phyloP scores from a whole-genome alignment of 2,888 invertebrate genomes.

The Nephrotoma guestfalica region DNA sequence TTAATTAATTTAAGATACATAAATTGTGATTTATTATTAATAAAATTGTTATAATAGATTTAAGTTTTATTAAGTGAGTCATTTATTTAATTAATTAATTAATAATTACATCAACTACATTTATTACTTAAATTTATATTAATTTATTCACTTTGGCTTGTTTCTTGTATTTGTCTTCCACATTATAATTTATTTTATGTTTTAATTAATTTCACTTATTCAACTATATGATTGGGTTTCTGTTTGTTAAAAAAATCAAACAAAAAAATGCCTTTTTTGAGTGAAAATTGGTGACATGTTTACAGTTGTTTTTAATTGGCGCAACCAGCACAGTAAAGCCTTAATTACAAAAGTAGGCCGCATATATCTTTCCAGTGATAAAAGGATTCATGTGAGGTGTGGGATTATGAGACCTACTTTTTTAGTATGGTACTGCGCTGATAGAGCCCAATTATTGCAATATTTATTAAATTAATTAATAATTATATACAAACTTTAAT shows the following conservation, averaged over 20 bases:
- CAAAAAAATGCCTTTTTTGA: background rate
- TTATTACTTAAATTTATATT: background rate
- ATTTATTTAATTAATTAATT: background rate
- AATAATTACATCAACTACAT: background rate
- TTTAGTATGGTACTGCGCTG: too few relatives aligned
- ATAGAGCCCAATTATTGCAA: background rate
- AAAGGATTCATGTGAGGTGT: too few relatives aligned
- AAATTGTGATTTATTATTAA: background rate
- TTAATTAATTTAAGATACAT: background rate
- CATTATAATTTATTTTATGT: background rate
- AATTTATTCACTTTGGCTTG: background rate
- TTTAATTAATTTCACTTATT: background rate
- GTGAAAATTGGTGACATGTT: background rate
- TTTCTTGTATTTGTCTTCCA: background rate
- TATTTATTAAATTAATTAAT: background rate
- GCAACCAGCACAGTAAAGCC: too few relatives aligned
- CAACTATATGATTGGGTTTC: background rate
- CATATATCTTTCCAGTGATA: too few relatives aligned
- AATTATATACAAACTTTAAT: background rate
- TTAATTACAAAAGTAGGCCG: too few relatives aligned
- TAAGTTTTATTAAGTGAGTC: background rate
- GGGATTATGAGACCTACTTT: too few relatives aligned
- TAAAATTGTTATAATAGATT: background rate
- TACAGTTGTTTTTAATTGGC: background rate
- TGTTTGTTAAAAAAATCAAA: background rate